Conservation (phyloP, 2,113 vertebrate species). For the Falcunculus frontatus region DNA sequence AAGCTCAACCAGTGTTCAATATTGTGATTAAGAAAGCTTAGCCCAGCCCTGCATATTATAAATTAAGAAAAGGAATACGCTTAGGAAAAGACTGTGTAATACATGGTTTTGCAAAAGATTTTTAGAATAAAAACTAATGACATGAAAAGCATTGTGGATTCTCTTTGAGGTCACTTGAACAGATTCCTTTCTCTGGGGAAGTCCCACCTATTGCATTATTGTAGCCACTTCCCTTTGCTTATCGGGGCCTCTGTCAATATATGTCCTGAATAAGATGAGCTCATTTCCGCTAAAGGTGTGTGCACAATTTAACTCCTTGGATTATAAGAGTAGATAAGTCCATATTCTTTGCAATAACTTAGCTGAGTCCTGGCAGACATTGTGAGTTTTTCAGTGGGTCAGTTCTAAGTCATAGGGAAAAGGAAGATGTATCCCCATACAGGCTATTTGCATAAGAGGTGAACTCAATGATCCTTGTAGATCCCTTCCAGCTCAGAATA, state of each 20-base stretch:
- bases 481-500: not conserved
- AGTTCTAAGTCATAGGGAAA: not conserved
- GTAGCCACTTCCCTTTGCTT: not conserved
- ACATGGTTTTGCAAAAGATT: not conserved
- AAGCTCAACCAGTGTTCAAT: rapidly evolving
- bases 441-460: not conserved
- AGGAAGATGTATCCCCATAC: rapidly evolving
- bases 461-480: not conserved
- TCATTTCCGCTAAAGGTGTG: not conserved
- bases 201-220: not conserved
- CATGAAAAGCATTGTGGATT: not conserved
- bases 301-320: not conserved
- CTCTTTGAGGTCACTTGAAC: not conserved
- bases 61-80: not conserved
- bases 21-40: not conserved
- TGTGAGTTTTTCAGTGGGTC: not conserved
- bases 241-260: not conserved
- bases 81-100: not conserved
- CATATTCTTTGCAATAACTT: not conserved
- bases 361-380: not conserved
- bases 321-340: not conserved
- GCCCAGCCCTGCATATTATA: not conserved
- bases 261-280: not conserved
- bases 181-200: not conserved
- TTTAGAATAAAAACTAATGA: not conserved